These are phyloP conservation scores for Phalloptychus januarius DNA, from an alignment of 2,797 vertebrate species.

Conservation along the genomic window DNA sequence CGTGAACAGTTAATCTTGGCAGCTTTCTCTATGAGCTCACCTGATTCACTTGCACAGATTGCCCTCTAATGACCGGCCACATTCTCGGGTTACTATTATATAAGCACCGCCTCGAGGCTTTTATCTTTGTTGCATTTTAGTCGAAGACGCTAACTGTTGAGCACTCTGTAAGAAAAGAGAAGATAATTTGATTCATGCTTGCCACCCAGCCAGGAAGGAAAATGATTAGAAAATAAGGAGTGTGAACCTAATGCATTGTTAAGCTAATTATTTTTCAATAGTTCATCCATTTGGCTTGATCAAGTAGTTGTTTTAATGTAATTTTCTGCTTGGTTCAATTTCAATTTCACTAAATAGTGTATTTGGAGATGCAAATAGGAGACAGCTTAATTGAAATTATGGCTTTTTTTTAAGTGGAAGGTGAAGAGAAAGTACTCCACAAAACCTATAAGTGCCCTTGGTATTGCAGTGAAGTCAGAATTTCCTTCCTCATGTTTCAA, in stretches of 20 bases:
- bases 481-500: neutral
- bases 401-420: neutral
- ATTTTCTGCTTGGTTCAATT: neutral
- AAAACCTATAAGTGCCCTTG: neutral
- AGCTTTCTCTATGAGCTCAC: conserved; percentile 57
- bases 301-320: neutral
- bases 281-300: neutral
- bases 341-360: neutral
- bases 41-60: conserved; percentile 54
- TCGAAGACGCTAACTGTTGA: conserved; percentile 19
- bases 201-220: conserved; percentile 10
- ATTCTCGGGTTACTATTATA: conserved; percentile 35
- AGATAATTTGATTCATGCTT: conserved; percentile 21
- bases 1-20: conserved; percentile 56
- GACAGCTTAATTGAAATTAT: neutral
- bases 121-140: conserved; percentile 17
- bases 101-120: conserved; percentile 32
- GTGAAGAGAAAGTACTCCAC: neutral
- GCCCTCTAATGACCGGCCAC: conserved; percentile 38
- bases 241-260: neutral
- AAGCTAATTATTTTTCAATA: neutral
- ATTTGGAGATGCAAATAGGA: neutral
- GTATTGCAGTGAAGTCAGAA: neutral
- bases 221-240: conserved; percentile 11
- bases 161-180: conserved; percentile 12